Percentiles rank a stretch among this genome's conserved stretches.
Evolutionary conservation across 2,888 invertebrate species (phyloP).

Genomic region (Heteromurus nitidus): DNA sequence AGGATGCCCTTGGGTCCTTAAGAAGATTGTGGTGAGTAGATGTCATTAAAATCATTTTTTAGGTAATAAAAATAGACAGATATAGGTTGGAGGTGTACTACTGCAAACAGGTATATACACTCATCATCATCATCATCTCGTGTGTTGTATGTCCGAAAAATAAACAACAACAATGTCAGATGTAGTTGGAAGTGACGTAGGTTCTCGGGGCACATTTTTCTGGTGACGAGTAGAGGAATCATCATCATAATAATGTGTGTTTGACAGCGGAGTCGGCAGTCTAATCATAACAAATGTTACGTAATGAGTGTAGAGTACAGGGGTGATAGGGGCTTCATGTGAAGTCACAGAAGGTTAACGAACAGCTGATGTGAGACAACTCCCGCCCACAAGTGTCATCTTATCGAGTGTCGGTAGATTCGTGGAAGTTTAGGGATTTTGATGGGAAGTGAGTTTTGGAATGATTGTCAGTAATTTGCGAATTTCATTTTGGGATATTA

Average conservation of each 20-base stretch:
- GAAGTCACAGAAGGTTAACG: conserved; percentile 36
- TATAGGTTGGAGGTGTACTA: no score
- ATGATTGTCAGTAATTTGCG: background rate
- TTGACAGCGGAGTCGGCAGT: no score
- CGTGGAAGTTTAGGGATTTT: background rate
- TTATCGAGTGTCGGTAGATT: background rate
- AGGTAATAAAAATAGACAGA: no score
- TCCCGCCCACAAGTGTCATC: conserved; percentile 4
- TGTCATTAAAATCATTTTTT: background rate
- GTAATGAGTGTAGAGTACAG: conserved; percentile 20
- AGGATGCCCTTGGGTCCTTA: conserved; percentile 34
- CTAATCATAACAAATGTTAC: conserved; percentile 33
- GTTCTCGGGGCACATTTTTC: no score
- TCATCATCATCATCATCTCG: background rate
- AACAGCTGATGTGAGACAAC: conserved; percentile 52
- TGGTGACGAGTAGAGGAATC: no score
- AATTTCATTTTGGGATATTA: background rate
- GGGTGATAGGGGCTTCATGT: no score
- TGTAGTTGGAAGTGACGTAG: background rate
- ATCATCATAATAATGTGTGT: no score
- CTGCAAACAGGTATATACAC: background rate
- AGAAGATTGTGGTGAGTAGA: conserved; percentile 18
- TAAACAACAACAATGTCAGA: background rate
- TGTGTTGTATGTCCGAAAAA: background rate
- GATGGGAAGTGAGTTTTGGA: background rate